Conservation (phyloP, 2,113 vertebrate genomes). For the Pipa parva region DNA sequence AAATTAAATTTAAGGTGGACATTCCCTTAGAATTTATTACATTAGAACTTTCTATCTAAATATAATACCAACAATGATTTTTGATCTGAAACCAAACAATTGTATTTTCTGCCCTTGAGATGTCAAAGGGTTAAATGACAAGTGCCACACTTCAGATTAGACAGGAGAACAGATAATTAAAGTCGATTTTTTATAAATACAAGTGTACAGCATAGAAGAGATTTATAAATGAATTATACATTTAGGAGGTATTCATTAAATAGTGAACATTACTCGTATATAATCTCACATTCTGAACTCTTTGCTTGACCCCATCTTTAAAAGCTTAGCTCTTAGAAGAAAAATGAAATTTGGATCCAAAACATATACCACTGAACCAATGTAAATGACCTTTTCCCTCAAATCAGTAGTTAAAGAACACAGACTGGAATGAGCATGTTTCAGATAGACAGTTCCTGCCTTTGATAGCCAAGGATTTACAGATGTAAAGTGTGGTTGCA, state of each 20-base stretch:
- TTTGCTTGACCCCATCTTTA: neutral
- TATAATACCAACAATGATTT: no score
- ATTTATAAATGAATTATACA: no score
- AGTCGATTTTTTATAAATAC: neutral
- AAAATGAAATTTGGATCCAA: constrained; percentile 24
- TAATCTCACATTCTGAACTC: constrained; percentile 14
- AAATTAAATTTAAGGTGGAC: no score
- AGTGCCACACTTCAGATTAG: no score
- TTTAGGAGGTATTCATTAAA: no score
- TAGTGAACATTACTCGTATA: neutral
- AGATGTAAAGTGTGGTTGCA: constrained; percentile 37
- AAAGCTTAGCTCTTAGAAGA: neutral
- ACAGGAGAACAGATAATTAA: no score
- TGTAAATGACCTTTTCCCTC: constrained; percentile 20
- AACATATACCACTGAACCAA: constrained; percentile 14
- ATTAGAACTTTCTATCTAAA: no score
- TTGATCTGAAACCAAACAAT: no score
- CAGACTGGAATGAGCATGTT: neutral
- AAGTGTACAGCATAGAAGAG: neutral
- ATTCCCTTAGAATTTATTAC: no score
- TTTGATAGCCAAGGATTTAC: constrained; percentile 26
- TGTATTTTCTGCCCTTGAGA: no score
- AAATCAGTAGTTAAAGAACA: constrained; percentile 12
- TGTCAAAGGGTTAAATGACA: no score
- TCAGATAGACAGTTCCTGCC: constrained; percentile 35